Conservation (phyloP, 2,797 vertebrate genomes). For the Lepilemur ruficaudatus region DNA sequence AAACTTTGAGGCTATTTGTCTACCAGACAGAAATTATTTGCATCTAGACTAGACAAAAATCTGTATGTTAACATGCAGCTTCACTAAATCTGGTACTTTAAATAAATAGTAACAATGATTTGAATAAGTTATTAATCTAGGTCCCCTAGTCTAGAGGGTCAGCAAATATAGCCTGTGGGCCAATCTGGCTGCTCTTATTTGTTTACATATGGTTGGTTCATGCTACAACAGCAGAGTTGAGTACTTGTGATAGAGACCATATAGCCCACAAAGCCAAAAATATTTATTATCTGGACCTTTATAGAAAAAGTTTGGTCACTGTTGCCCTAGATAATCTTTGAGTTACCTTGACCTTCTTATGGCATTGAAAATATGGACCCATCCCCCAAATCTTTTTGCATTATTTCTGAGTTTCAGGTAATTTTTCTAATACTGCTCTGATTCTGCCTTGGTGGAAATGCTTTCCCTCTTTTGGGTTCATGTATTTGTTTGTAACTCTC, state of each 20-base stretch:
- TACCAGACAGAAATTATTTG: neutral
- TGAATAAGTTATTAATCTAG: neutral
- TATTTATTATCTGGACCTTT: neutral
- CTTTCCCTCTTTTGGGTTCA: neutral
- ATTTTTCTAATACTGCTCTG: neutral
- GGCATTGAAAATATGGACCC: neutral
- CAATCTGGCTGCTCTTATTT: neutral
- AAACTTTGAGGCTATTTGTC: neutral
- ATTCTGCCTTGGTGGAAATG: neutral
- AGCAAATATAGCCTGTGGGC: neutral
- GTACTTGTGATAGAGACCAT: neutral
- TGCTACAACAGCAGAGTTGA: neutral
- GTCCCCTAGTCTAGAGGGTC: neutral
- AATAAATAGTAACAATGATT: neutral
- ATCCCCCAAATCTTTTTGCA: neutral
- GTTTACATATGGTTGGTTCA: neutral
- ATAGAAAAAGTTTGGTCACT: neutral
- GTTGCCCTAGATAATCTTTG: neutral
- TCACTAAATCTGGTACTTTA: neutral
- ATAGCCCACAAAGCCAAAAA: neutral
- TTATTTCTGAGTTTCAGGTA: neutral
- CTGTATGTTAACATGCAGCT: neutral
- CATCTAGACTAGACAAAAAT: conserved; percentile 1
- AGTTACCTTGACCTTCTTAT: neutral
- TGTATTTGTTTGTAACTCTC: neutral